Base-by-base conservation (phyloP, 2,888 invertebrate genomes). In the Acronicta leporina region DNA sequence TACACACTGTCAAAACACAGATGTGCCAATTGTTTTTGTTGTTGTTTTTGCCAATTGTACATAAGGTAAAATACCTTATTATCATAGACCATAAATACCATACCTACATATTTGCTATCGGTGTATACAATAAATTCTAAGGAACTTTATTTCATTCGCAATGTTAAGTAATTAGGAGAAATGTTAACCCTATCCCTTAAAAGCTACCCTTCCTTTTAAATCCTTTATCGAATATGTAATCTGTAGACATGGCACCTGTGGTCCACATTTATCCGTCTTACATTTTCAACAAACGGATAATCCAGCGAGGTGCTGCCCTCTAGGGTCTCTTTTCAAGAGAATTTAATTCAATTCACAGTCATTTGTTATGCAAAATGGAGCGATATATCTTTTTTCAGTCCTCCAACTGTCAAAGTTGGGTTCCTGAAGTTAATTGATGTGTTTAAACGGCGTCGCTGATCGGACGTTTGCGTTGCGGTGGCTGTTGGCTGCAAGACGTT, bases 211-310 rank as follows among this genome's bases (percentile, higher is more conserved):
- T 62, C 51, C 59, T 51, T 49, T 65, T 47, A 53, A 68, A 49
- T 43, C 49, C 56, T 48, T 73, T 81, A 79, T 76, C 75, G 75
- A 70, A 69, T 71, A 79, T 72, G 64, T 80, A 77, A 82, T 81
- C 73, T 74, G 20, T 20, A 20, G 2, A 68, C 68, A 51, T 41
- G 40, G 50, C 60, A 69, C 73, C 65, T 63, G 45, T 14, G 62
- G 55, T 57, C 48, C 67, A 20, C 42, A 69, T 69, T n/a, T 79
- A 80, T 81, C 80, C 75, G 67, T 65, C 79, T 68, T 73, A 69
- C 70, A 77, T 74, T 80, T 65, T 67, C 46, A 52, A 52, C 60
- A 55, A 49, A 45, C 38, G 15, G 49, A 61, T 77, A 63, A 69
- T 55, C 63, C 53, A 10, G 8, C 8, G 27, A 56, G 41, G 52